phyloP scores from a whole-genome alignment of 2,888 invertebrate species.

The Epirrita christyi region DNA sequence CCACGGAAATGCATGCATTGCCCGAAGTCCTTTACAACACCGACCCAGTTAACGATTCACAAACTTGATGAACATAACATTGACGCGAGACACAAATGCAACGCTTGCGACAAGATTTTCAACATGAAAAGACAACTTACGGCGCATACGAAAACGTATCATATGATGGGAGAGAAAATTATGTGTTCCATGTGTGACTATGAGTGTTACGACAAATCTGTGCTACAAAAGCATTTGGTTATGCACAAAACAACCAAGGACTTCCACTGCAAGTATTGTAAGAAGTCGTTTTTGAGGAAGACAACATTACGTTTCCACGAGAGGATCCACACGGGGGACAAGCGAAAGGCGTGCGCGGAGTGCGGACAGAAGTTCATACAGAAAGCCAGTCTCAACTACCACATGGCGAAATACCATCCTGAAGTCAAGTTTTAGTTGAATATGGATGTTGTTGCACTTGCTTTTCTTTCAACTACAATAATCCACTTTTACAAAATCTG shows the following conservation, averaged over 20 bases:
- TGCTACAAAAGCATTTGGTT: background rate
- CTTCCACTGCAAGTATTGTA: conserved; percentile 69
- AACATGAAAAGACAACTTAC: background rate
- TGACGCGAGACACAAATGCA: conserved; percentile 17
- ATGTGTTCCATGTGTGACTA: conserved; percentile 10
- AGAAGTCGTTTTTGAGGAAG: conserved; percentile 69
- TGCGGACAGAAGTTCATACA: conserved; percentile 76
- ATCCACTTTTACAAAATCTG: too few species aligned
- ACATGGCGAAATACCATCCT: conserved; percentile 75
- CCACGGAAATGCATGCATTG: background rate
- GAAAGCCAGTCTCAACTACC: conserved; percentile 75
- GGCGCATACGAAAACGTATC: background rate
- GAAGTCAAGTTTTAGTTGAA: conserved; percentile 1
- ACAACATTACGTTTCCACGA: conserved; percentile 62
- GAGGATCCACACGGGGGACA: conserved; percentile 70
- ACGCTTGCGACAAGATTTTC: conserved; percentile 14
- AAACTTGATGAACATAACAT: conserved; percentile 13
- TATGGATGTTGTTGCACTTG: too few species aligned
- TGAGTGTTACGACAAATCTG: background rate
- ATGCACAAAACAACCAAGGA: conserved; percentile 61
- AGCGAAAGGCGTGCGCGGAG: conserved; percentile 62
- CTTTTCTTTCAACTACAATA: too few species aligned
- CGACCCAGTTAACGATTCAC: background rate
- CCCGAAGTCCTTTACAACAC: background rate
- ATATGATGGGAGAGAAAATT: conserved; percentile 7